Base-by-base conservation (phyloP, 2,888 invertebrate genomes). In the Pocota personata region DNA sequence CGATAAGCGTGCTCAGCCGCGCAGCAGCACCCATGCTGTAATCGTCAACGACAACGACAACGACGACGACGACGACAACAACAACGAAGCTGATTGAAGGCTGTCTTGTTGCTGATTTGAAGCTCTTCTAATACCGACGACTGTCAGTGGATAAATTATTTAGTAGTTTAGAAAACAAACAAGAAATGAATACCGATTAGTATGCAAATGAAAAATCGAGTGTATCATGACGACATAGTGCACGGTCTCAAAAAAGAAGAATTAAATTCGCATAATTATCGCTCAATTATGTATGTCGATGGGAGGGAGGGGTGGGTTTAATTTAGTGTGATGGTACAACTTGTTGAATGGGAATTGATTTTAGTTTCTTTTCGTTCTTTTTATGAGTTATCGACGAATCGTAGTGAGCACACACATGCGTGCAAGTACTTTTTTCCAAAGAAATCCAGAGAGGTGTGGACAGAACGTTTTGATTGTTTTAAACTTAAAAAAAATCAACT, bases 171-270 rank as follows among this genome's bases (percentile, higher is more conserved):
- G 27, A 32, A 19, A 76, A 75, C 60, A 69, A 69, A 76, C 76
- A 76, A 62, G 76, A 69, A 69, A 50, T 48, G 76, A 82, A 82
- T 82, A 76, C 60, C 62, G 82, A 82, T 64, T 82, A 82, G 57
- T 27, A 69, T 69, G 60, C 50, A 60, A 80, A 80, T 80, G 50
- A 24, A 35, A 21, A 21, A 19, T 21, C 7, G 35, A 14, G 19
- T 48, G 30, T 48, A 30, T 21, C 50, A 71, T 71, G 69, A 62
- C 78, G 71, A 27, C 78, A 71, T 48, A 64, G 48, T 64, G 50
- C 57, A 69, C 60, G 48, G 32, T 35, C 21, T 21, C 3, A 30
- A 52, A 19, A 6, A 24, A 35, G 46, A 19, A 57, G 19, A 60
- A 62, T 55, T 66, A 8, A 75, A 82, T 67, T 75, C 75, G 75